A percentile compares a stretch with the other conserved stretches of the same genome.
phyloP scores from a whole-genome alignment of 37 sponge, comb jelly and placozoan genomes.

The Halichondria panicea region DNA sequence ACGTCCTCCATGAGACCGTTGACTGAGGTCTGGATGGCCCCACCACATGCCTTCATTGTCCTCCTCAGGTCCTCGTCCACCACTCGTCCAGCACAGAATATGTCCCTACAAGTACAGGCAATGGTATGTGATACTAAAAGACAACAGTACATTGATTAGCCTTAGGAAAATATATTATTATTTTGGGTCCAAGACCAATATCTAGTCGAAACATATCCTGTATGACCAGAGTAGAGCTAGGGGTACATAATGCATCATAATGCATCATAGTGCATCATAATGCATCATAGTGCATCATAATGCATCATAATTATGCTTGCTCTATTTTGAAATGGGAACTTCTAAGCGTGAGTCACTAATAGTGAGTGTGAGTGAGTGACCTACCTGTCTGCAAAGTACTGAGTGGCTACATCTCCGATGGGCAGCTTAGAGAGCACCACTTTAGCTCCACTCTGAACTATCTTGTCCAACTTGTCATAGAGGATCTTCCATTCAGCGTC shows the following conservation, averaged over 20 bases:
- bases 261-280: no score
- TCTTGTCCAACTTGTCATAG: slow-evolving; percentile 94
- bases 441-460: slow-evolving; percentile 93
- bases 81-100: slow-evolving; percentile 99
- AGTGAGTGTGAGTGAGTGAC: neutral
- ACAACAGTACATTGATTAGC: no score
- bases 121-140: no score
- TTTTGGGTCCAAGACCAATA: no score
- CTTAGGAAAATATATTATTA: no score
- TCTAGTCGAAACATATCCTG: no score
- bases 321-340: neutral
- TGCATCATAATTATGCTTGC: no score
- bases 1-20: slow-evolving; percentile 65
- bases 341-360: neutral
- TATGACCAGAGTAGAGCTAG: no score
- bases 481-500: slow-evolving; percentile 99
- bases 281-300: no score
- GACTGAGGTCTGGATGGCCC: slow-evolving; percentile 94
- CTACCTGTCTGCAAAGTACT: slow-evolving; percentile 99
- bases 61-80: slow-evolving; percentile 91
- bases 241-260: neutral
- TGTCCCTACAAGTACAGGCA: slow-evolving; percentile 93
- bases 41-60: slow-evolving; percentile 98
- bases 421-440: slow-evolving; percentile 99
- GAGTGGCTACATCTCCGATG: slow-evolving; percentile 99